Evolutionary conservation across 2,113 vertebrate genomes (phyloP).

Genomic region (Epinephelus cyanopodus): DNA sequence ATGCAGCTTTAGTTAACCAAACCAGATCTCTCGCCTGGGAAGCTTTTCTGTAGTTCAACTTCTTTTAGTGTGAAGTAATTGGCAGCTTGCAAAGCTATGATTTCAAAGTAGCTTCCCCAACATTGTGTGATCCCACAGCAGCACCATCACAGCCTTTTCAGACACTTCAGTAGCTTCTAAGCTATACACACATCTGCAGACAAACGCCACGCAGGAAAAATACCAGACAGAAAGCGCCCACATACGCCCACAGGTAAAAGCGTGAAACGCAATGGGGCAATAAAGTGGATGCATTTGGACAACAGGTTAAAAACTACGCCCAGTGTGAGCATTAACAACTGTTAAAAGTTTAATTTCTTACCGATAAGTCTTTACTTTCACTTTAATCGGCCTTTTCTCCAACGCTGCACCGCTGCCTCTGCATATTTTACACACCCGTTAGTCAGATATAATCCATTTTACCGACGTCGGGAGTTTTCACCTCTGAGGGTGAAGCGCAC

Average conservation of each 20-base stretch:
- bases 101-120: no score
- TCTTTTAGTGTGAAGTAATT: no score
- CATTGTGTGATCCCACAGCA: background rate
- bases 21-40: no score
- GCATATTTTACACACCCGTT: background rate
- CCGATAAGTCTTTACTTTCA: constrained; percentile 27
- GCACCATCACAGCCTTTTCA: background rate
- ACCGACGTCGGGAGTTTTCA: constrained; percentile 24
- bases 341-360: constrained; percentile 39
- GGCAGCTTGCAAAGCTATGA: no score
- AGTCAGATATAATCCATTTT: constrained; percentile 51
- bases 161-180: background rate
- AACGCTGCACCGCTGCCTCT: background rate
- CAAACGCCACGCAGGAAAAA: background rate
- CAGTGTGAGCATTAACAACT: background rate
- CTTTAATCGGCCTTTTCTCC: constrained; percentile 13
- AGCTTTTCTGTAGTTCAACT: no score
- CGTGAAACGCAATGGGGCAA: background rate
- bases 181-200: background rate
- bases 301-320: background rate
- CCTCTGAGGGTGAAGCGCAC: constrained; percentile 48
- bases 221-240: background rate
- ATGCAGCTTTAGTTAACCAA: no score
- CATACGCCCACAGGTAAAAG: background rate
- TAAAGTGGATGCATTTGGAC: background rate